These are phyloP conservation scores for Calliopsis andreniformis DNA, from an alignment of 1,140 invertebrate species.

Conservation along the genomic window DNA sequence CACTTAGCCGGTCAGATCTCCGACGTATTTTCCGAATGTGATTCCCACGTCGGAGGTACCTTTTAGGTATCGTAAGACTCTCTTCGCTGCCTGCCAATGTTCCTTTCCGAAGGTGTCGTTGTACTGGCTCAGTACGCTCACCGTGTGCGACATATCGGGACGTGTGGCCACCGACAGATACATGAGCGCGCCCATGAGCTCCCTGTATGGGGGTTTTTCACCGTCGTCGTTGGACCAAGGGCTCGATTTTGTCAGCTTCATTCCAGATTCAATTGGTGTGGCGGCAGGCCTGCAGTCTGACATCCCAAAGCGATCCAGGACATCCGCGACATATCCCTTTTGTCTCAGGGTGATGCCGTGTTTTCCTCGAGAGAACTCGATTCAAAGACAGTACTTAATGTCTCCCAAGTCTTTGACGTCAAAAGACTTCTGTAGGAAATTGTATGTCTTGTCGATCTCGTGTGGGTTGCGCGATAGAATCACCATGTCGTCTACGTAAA, in stretches of 20 bases:
- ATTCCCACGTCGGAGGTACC: not conserved
- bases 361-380: no score
- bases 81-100: not conserved
- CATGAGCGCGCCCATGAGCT: not conserved
- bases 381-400: no score
- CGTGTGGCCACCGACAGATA: not conserved
- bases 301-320: no score
- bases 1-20: not conserved
- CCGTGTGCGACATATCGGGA: not conserved
- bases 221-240: not conserved
- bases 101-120: not conserved
- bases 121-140: not conserved
- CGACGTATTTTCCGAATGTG: not conserved
- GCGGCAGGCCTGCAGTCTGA: no score
- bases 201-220: not conserved
- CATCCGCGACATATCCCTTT: no score
- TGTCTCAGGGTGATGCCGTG: no score
- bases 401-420: not conserved
- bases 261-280: no score
- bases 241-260: not conserved
- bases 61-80: not conserved
- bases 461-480: not conserved
- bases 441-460: not conserved
- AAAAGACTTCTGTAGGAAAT: not conserved
- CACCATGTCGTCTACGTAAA: conserved; percentile 62